A percentile compares a stretch with the other conserved stretches of the same genome.
These are phyloP conservation scores for Channa striata DNA, from an alignment of 2,797 vertebrate genomes.

Conservation along the genomic window DNA sequence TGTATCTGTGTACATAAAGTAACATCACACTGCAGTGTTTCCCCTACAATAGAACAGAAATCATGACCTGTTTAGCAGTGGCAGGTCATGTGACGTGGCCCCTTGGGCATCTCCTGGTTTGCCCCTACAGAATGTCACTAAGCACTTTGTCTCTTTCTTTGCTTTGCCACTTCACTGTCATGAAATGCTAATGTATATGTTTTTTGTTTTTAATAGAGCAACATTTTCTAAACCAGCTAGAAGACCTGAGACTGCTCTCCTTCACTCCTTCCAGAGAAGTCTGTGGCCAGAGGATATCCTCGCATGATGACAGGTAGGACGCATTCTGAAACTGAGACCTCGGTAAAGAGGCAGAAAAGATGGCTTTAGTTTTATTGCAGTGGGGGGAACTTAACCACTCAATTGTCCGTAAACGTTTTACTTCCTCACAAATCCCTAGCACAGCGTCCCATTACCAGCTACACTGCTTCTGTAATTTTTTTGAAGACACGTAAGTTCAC, in stretches of 20 bases:
- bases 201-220: constrained; percentile 85
- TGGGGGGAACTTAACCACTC: background rate
- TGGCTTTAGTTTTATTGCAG: background rate
- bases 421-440: background rate
- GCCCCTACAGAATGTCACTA: background rate
- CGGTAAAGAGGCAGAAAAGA: background rate
- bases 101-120: background rate
- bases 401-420: background rate
- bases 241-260: constrained; percentile 94
- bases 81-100: background rate
- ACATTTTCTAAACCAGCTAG: constrained; percentile 94
- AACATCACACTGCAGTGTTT: too few species aligned
- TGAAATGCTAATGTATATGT: background rate
- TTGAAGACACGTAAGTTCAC: background rate
- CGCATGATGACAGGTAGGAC: constrained; percentile 95
- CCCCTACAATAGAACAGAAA: too few species aligned
- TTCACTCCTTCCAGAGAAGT: constrained; percentile 97
- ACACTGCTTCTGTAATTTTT: constrained; percentile 2
- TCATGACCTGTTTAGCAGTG: too few species aligned
- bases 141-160: background rate
- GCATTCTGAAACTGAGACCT: too few species aligned
- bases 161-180: background rate
- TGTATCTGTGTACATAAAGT: too few species aligned
- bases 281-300: constrained; percentile 93
- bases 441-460: too few species aligned